Evolutionary conservation across 2,888 invertebrate species (phyloP), one percentile per base, ranked within the genome.

Genomic region (Aphelenchoides bicaudatus): DNA sequence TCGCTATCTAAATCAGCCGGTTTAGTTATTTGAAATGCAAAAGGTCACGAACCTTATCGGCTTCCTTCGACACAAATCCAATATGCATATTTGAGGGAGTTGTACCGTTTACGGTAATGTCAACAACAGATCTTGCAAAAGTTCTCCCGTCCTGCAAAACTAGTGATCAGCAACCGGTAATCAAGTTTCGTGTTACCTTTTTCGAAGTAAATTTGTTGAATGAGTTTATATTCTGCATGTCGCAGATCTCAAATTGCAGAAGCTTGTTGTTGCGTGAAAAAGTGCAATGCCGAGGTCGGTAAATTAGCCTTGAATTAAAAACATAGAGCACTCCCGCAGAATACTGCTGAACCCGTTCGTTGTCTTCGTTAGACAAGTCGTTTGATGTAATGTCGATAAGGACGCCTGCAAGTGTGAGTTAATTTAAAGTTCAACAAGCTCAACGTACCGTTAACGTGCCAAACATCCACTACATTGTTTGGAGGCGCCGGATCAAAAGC

Each of bases 401-500:
- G n/a, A 51, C 52, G 16, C 43, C 43, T 6, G 21, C 43, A n/a
- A 43, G n/a, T 43, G 43, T 43, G 43, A 10, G 8, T 21, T 19
- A 43, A 43, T 19, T 43, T n/a, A n/a, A n/a, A n/a, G n/a, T n/a
- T n/a, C n/a, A n/a, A n/a, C n/a, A n/a, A n/a, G n/a, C n/a, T n/a
- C n/a, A n/a, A n/a, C n/a, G n/a, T n/a, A 27, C 43, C 43, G 43
- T 70, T 65, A 39, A 72, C 62, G 54, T 74, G 74, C 74, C 74
- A 74, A 48, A 63, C 63, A 54, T 75, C 66, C 25, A 74, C 64
- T 28, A 70, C 64, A 13, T 63, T 63, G 59, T 74, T 74, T 6
- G 74, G 74, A 8, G 67, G 65, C 56, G 68, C 56, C n/a, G 74
- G 74, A 47, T 74, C 73, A 56, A 68, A 75, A 39, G 68, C 61